Conservation (phyloP, 2,888 invertebrate genomes). For the Cerastis leucographa region DNA sequence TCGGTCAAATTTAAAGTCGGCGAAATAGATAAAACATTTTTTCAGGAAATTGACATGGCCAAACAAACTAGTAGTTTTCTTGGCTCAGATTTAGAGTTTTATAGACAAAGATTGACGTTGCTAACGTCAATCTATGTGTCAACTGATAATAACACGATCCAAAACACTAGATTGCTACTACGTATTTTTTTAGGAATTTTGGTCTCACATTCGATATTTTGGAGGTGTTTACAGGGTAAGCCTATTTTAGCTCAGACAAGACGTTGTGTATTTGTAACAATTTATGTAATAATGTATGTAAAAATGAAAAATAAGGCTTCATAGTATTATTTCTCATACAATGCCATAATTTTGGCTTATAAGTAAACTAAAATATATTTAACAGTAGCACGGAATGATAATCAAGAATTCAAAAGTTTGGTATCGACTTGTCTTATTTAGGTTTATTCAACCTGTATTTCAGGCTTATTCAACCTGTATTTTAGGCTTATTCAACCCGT, state of each 20-base stretch:
- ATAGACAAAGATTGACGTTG: not conserved
- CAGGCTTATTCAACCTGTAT: too few relatives aligned
- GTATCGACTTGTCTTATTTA: too few relatives aligned
- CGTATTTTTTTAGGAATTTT: constrained; percentile 1
- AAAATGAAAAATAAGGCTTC: too few relatives aligned
- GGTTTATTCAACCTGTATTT: too few relatives aligned
- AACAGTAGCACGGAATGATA: too few relatives aligned
- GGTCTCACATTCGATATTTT: constrained; percentile 1
- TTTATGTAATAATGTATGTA: too few relatives aligned
- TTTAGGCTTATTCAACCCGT: too few relatives aligned
- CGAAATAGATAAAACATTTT: not conserved
- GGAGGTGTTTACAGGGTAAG: not conserved
- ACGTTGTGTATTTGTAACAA: not conserved
- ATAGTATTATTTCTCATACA: too few relatives aligned
- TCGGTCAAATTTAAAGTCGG: not conserved
- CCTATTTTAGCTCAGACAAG: not conserved
- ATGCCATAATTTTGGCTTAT: too few relatives aligned
- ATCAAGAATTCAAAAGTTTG: too few relatives aligned
- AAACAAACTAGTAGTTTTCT: not conserved
- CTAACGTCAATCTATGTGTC: not conserved
- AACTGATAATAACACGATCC: not conserved
- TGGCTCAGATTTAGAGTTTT: not conserved
- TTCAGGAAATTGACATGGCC: not conserved
- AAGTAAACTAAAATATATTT: too few relatives aligned
- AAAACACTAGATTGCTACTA: not conserved